Evolutionary conservation across 2,113 vertebrate species (phyloP).

Genomic region (Scopus umbretta): DNA sequence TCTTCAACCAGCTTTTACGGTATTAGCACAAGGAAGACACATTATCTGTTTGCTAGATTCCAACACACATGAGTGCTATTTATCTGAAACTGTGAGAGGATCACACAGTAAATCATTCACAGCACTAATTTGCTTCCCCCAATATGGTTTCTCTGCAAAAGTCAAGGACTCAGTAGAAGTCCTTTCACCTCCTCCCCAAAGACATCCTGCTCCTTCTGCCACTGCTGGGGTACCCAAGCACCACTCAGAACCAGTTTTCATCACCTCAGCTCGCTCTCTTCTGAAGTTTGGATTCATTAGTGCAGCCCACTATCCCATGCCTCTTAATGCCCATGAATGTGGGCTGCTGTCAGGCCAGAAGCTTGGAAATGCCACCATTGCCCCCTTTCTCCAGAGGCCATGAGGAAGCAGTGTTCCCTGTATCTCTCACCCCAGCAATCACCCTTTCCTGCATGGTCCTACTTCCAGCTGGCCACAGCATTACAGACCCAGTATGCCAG

Average conservation of each 20-base stretch:
- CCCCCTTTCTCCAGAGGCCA: neutral
- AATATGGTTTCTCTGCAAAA: neutral
- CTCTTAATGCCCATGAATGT: neutral
- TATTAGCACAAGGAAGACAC: neutral
- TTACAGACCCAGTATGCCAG: neutral
- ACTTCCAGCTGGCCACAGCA: neutral
- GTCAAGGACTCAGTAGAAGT: neutral
- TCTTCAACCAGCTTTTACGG: no score
- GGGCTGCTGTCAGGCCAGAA: neutral
- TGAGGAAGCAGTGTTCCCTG: neutral
- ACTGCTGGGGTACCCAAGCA: neutral
- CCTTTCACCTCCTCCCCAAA: neutral
- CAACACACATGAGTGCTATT: neutral
- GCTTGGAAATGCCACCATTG: neutral
- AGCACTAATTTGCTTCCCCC: neutral
- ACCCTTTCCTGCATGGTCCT: neutral
- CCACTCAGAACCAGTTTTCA: neutral
- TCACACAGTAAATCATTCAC: neutral
- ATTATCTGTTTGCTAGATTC: neutral
- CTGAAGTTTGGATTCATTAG: neutral
- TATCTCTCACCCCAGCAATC: neutral
- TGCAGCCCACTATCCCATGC: neutral
- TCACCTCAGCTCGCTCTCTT: neutral
- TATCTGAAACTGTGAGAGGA: neutral
- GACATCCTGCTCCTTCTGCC: neutral